Conservation (phyloP, 2,888 invertebrate genomes). For the Pediacus dermestoides region DNA sequence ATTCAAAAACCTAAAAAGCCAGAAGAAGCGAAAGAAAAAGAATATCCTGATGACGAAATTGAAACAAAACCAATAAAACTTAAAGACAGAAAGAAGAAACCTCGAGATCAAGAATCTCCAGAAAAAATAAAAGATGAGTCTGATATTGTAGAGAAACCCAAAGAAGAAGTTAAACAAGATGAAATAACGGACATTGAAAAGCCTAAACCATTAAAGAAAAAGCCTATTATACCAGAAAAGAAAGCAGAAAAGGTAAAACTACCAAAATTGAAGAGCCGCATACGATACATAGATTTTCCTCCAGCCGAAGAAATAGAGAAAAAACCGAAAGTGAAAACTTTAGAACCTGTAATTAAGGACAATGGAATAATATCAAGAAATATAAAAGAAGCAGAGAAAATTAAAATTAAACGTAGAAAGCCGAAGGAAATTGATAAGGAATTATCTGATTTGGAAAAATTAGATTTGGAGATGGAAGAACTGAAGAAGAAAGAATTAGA, state of each 20-base stretch:
- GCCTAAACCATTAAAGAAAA: constrained; percentile 47
- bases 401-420: constrained; percentile 17
- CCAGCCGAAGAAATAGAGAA: constrained; percentile 41
- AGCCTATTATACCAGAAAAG: constrained; percentile 33
- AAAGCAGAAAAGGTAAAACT: constrained; percentile 42
- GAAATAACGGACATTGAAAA: constrained; percentile 22
- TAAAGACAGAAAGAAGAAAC: constrained; percentile 30
- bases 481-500: constrained; percentile 41
- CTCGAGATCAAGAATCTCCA: constrained; percentile 4
- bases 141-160: constrained; percentile 26
- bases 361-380: constrained; percentile 30
- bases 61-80: constrained; percentile 21
- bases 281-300: constrained; percentile 55
- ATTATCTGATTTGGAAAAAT: constrained; percentile 55
- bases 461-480: constrained; percentile 47
- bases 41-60: constrained; percentile 32
- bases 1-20: constrained; percentile 15
- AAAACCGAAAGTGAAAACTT: constrained; percentile 16
- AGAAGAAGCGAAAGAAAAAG: constrained; percentile 33
- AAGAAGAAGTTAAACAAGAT: constrained; percentile 36
- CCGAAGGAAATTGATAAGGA: constrained; percentile 37
- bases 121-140: constrained; percentile 21
- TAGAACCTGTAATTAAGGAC: constrained; percentile 35
- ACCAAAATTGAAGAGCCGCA: constrained; percentile 70
- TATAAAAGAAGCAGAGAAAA: constrained; percentile 22